A percentile compares a stretch with the other conserved stretches of the same genome.
phyloP scores from a whole-genome alignment of 2,113 vertebrate genomes.

The Sapajus apella region DNA sequence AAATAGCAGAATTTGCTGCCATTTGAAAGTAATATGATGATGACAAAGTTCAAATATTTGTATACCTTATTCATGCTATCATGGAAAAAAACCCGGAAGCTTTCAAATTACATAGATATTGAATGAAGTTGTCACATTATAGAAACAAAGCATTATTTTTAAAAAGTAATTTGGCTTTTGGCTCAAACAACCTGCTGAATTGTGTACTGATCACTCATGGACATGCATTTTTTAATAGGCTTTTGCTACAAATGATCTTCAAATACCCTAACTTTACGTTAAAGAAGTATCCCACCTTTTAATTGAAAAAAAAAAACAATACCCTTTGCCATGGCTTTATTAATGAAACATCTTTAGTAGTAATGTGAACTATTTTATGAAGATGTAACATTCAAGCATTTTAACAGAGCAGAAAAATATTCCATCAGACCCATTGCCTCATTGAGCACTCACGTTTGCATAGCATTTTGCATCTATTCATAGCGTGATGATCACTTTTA shows the following conservation, averaged over 20 bases:
- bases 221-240: neutral
- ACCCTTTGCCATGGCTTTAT: neutral
- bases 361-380: neutral
- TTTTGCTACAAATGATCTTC: neutral
- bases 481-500: neutral
- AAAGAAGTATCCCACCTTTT: neutral
- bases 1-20: neutral
- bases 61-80: neutral
- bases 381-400: neutral
- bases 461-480: constrained; percentile 31
- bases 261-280: neutral
- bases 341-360: neutral
- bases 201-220: neutral
- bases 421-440: neutral
- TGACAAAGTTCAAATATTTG: neutral
- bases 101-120: neutral
- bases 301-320: constrained; percentile 33
- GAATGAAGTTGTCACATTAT: neutral
- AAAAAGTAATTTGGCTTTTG: neutral
- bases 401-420: constrained; percentile 45
- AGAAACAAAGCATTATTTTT: constrained; percentile 3
- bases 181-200: neutral
- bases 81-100: neutral
- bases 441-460: constrained; percentile 47
- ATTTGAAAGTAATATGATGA: neutral